Conservation (phyloP, 2,113 vertebrate genomes). For the Cyanoderma ruficeps region DNA sequence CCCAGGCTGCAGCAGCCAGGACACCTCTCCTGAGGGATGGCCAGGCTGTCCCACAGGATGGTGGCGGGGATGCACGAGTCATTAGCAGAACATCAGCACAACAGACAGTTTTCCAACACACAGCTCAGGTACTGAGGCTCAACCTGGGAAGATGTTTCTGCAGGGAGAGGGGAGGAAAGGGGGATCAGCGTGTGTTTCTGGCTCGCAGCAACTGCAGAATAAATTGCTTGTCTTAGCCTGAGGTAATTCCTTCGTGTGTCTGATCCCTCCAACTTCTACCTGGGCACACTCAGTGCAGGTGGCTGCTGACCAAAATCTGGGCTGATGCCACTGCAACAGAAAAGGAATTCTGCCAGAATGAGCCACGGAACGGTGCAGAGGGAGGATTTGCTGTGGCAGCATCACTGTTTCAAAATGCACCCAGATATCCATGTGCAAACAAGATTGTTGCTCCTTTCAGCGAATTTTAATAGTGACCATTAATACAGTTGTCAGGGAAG, state of each 20-base stretch:
- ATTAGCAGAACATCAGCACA: not conserved
- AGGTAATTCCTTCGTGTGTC: not conserved
- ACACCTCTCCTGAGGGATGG: not conserved
- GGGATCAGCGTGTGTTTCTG: not conserved
- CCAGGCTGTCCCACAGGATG: not conserved
- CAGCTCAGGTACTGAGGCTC: not conserved
- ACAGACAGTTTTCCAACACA: not conserved
- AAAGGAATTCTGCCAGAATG: not conserved
- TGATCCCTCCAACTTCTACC: not conserved
- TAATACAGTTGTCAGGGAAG: not conserved
- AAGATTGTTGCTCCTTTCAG: not conserved
- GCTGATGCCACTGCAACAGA: not conserved
- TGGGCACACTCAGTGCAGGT: not conserved
- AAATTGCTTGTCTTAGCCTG: constrained; percentile 3
- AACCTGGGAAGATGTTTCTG: not conserved
- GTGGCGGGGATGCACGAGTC: not conserved
- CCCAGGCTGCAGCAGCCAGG: not conserved
- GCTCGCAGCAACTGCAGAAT: not conserved
- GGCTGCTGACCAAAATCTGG: not conserved
- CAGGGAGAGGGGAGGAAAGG: not conserved
- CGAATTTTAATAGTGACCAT: not conserved
- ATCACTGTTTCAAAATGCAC: not conserved
- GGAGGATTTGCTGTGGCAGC: not conserved
- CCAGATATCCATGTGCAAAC: not conserved
- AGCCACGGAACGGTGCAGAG: not conserved